These are phyloP conservation scores for Linnaemya tessellans DNA, from an alignment of 2,888 invertebrate species.

Conservation along the genomic window DNA sequence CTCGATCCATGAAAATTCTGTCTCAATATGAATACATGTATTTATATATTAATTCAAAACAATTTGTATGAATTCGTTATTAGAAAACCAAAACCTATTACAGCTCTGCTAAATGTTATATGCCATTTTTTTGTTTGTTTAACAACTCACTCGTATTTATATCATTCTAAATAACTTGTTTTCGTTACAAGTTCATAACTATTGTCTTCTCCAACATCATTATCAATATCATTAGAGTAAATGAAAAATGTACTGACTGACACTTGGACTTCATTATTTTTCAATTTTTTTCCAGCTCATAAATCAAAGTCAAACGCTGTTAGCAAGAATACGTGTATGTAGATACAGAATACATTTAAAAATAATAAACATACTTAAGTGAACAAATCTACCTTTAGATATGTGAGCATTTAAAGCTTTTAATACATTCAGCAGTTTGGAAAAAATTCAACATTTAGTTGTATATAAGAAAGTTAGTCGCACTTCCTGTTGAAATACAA, in stretches of 20 bases:
- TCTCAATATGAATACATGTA: no score
- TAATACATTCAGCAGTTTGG: slow-evolving; percentile 10
- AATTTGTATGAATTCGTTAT: no score
- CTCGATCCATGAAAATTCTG: no score
- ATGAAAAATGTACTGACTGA: slow-evolving; percentile 71
- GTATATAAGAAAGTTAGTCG: no score
- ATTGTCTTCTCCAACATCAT: slow-evolving; percentile 47
- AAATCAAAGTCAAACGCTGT: slow-evolving; percentile 73
- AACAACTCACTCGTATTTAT: no score
- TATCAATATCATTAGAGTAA: slow-evolving; percentile 50
- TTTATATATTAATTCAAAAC: no score
- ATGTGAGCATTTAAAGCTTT: background rate
- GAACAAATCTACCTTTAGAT: background rate
- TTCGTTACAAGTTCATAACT: slow-evolving; percentile 53
- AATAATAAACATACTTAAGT: slow-evolving; percentile 17
- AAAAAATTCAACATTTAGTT: no score
- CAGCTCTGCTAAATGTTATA: no score
- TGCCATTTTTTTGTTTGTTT: no score
- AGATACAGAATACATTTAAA: slow-evolving; percentile 17
- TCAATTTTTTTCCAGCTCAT: slow-evolving; percentile 70
- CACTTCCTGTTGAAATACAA: no score
- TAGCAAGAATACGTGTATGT: slow-evolving; percentile 11
- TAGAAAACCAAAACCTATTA: no score
- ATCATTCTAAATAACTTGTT: slow-evolving; percentile 35
- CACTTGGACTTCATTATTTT: slow-evolving; percentile 74